Evolutionary conservation across 2,888 invertebrate species (phyloP), one percentile per base, ranked within the genome.

Genomic region (Gryllus longicercus): DNA sequence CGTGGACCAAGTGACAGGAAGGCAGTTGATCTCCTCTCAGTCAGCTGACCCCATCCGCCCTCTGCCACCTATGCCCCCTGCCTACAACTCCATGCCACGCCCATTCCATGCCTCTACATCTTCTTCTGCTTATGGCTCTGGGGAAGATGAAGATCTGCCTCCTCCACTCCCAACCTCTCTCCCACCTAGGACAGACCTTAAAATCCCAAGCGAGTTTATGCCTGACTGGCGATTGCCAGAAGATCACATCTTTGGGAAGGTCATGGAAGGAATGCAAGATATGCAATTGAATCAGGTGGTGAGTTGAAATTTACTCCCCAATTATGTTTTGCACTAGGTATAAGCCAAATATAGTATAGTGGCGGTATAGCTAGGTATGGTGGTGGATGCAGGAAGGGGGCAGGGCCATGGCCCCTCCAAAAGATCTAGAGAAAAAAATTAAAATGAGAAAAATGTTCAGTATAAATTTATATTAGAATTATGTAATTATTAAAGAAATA

Each of bases 181-280:
- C 18, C 80, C 80, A 11, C 74, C 80, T 16, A 63, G 50, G 11
- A 21, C 51, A 38, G 76, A 78, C 38, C 75, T 82, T 25, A 81
- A 79, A 77, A 82, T 78, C n/a, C 82, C 82, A 51, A 80, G 81
- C 18, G 78, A 78, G 10, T 82, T 82, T 38, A 25, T 81, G 14
- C 79, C 82, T 49, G 16, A n/a, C 50, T 38, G 77, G 49, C 23
- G 49, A 12, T 11, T 50, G 16, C 63, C 63, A 18, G 16, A 63
- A 18, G n/a, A n/a, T n/a, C 63, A 63, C n/a, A 18, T n/a, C n/a
- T n/a, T 18, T 14, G 63, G n/a, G n/a, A 63, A 63, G n/a, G n/a
- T 63, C 14, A 63, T n/a, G 63, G 63, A 63, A 63, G 63, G 63
- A 63, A 63, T 63, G 63, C 14, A 63, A n/a, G 63, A 63, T 63